Percentiles rank a stretch among this genome's conserved stretches.
Evolutionary conservation across 2,113 vertebrate genomes (phyloP).

Genomic region (Sardina pilchardus): DNA sequence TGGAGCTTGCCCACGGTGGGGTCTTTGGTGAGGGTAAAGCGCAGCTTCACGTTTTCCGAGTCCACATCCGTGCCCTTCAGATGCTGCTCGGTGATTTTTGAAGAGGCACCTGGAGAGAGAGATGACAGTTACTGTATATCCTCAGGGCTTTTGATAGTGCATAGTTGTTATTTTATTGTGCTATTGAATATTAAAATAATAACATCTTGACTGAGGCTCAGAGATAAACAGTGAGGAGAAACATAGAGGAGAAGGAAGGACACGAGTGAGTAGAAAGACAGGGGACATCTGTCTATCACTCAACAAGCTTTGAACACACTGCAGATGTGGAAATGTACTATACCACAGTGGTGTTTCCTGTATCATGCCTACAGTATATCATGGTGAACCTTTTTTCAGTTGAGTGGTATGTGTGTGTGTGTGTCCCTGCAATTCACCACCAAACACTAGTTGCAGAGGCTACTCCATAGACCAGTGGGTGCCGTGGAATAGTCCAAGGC

Average conservation of each 20-base stretch:
- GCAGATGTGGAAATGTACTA: no score
- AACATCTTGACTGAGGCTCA: not conserved
- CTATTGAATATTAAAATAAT: not conserved
- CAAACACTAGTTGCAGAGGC: no score
- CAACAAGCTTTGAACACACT: not conserved
- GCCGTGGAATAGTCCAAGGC: no score
- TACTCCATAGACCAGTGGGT: no score
- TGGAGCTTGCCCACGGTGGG: conserved; percentile 75
- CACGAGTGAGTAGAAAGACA: not conserved
- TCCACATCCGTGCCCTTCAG: conserved; percentile 77
- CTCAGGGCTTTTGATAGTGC: not conserved
- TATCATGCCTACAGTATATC: no score
- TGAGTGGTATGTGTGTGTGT: no score
- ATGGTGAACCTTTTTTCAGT: no score
- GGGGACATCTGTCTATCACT: not conserved
- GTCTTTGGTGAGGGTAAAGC: conserved; percentile 83
- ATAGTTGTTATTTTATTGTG: not conserved
- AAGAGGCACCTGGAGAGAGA: conserved; percentile 75
- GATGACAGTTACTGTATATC: not conserved
- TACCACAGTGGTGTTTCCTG: not conserved
- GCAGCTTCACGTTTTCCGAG: conserved; percentile 72
- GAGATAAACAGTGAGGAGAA: no score
- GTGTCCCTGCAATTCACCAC: no score
- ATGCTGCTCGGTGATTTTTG: conserved; percentile 84
- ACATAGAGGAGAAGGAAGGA: not conserved